Base-by-base conservation (phyloP, 1,140 invertebrate genomes). In the Aphis craccivora region DNA sequence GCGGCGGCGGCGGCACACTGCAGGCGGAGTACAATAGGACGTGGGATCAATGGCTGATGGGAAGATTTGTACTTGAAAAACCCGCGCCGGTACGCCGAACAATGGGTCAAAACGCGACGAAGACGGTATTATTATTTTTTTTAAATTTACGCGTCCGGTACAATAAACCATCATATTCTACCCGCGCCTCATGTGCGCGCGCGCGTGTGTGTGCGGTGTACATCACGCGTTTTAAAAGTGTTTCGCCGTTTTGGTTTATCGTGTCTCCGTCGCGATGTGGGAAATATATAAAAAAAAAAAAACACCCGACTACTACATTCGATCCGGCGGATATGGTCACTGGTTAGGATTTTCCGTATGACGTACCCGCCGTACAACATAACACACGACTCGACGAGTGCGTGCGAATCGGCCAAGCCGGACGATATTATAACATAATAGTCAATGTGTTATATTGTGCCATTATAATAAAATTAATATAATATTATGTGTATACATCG, bases 31-130 rank as follows among this genome's bases (percentile, higher is more conserved):
- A 90, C 55, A 90, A 89, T 89, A 37, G 88, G 53, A 67, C 55
- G 89, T 90, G 89, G 89, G 89, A 90, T 90, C 89, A 90, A 90
- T 90, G 89, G 89, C 89, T 90, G 89, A 90, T 67, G 89, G 89
- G 89, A 90, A 67, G 89, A 90, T 67, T 90, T 90, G 89, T 90
- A 90, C 89, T 90, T 43, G 89, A 90, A 90, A 90, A 90, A 67
- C 89, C 53, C 89, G 89, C 89, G 89, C 53, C 55, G 53, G 53
- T 89, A 37, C 88, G 48, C 14, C 88, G 55, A 60, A 90, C 89
- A 90, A 90, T 90, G 89, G 89, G 53, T 90, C 89, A 90, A 67
- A 90, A 90, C 89, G 37, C 37, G 89, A 90, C 89, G 53, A 90
- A 55, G 89, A 90, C 89, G n/a, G 53, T 60, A 60, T 90, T 90